phyloP scores from a whole-genome alignment of 2,888 invertebrate species.

The Ypsolopha sequella region DNA sequence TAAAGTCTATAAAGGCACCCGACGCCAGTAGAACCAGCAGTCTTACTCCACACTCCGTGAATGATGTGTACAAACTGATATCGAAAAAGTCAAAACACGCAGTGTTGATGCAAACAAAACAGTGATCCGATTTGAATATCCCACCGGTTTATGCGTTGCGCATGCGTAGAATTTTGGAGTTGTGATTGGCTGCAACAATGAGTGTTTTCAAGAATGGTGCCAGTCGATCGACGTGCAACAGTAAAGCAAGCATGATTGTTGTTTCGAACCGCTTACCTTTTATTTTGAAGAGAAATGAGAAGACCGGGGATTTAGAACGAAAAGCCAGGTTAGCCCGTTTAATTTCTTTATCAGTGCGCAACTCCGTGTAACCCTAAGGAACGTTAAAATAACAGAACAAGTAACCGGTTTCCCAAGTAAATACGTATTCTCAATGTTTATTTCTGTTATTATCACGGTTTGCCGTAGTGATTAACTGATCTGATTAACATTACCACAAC shows the following conservation, averaged over 20 bases:
- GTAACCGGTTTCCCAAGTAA: background rate
- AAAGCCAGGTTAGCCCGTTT: constrained; percentile 83
- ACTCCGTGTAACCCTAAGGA: background rate
- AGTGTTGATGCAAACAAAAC: background rate
- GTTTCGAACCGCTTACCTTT: constrained; percentile 93
- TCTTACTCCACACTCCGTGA: constrained; percentile 51
- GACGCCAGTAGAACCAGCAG: constrained; percentile 52
- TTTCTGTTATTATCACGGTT: background rate
- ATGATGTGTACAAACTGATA: constrained; percentile 38
- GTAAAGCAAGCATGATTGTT: constrained; percentile 86
- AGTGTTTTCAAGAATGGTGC: constrained; percentile 28
- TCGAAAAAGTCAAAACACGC: background rate
- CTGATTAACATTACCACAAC: background rate
- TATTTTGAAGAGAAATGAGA: constrained; percentile 81
- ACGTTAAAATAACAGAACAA: background rate
- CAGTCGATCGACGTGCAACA: constrained; percentile 58
- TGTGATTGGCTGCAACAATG: constrained; percentile 60
- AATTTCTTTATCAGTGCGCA: background rate
- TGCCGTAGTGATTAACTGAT: background rate
- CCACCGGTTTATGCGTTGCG: constrained; percentile 25
- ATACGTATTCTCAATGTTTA: background rate
- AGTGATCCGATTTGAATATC: constrained; percentile 1
- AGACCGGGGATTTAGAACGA: constrained; percentile 79
- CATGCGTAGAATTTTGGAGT: constrained; percentile 36
- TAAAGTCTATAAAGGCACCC: constrained; percentile 59